Conservation (phyloP, 2,797 vertebrate genomes). For the Potorous gilbertii region DNA sequence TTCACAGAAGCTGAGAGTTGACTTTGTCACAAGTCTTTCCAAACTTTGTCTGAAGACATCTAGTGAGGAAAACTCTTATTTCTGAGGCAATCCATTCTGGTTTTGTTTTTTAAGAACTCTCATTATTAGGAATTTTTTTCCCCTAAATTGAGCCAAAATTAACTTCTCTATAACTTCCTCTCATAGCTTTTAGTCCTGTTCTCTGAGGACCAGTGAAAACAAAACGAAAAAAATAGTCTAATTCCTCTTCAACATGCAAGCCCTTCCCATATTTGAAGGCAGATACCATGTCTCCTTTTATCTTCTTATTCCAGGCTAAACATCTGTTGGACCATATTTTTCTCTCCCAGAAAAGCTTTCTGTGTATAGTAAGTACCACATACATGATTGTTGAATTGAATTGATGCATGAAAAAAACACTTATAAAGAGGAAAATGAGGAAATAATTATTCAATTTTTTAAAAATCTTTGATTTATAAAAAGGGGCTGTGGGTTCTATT, state of each 20-base stretch:
- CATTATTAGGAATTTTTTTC: not conserved
- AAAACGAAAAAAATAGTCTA: not conserved
- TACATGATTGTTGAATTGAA: not conserved
- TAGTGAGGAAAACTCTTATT: not conserved
- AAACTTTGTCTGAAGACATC: not conserved
- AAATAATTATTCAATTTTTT: not conserved
- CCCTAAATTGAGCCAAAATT: not conserved
- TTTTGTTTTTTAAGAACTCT: not conserved
- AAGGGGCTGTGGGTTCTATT: not conserved
- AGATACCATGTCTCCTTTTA: not conserved
- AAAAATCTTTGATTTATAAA: conserved; percentile 22
- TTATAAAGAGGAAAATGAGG: not conserved
- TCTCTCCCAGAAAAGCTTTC: not conserved
- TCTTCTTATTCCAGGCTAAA: not conserved
- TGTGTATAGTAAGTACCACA: not conserved
- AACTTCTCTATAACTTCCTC: not conserved
- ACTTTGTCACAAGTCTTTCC: not conserved
- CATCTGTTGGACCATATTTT: not conserved
- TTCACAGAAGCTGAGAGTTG: not conserved
- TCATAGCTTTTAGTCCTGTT: not conserved
- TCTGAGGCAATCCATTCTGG: not conserved
- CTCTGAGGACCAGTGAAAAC: not conserved
- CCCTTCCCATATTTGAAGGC: not conserved
- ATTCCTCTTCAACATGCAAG: not conserved
- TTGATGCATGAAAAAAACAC: not conserved